A percentile compares a stretch with the other conserved stretches of the same genome.
Evolutionary conservation across 2,888 invertebrate genomes (phyloP).

Genomic region (Tethea ocularis): DNA sequence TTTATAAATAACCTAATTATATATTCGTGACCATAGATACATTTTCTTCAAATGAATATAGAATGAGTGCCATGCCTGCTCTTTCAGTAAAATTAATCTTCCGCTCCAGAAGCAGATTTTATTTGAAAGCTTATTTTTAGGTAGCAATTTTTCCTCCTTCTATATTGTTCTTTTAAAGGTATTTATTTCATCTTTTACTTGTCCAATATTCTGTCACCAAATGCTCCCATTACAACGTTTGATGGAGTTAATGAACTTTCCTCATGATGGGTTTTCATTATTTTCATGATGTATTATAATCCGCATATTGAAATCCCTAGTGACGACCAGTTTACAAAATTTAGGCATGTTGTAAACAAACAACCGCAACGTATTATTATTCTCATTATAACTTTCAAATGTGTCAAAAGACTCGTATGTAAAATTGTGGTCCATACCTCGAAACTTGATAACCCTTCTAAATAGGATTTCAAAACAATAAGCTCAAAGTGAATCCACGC

Average conservation of each 20-base stretch:
- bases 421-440: background rate
- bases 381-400: slow-evolving; percentile 9
- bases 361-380: slow-evolving; percentile 1
- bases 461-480: background rate
- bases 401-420: slow-evolving; percentile 1
- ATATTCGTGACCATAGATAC: no score
- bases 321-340: slow-evolving; percentile 1
- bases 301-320: slow-evolving; percentile 5
- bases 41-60: background rate
- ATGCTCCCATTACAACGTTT: slow-evolving; percentile 4
- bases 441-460: background rate
- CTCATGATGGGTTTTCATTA: slow-evolving; percentile 8
- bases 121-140: no score
- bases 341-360: background rate
- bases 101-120: background rate
- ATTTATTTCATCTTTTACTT: background rate
- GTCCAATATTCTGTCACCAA: background rate
- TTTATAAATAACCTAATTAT: no score
- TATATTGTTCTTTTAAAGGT: background rate
- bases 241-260: slow-evolving; percentile 6
- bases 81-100: background rate
- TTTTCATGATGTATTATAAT: background rate
- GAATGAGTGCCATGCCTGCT: background rate
- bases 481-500: background rate
- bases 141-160: background rate